Percentiles rank a stretch among this genome's conserved stretches.
Conservation (phyloP, 2,888 invertebrate species). For the Coronaproctus castanopsis region DNA sequence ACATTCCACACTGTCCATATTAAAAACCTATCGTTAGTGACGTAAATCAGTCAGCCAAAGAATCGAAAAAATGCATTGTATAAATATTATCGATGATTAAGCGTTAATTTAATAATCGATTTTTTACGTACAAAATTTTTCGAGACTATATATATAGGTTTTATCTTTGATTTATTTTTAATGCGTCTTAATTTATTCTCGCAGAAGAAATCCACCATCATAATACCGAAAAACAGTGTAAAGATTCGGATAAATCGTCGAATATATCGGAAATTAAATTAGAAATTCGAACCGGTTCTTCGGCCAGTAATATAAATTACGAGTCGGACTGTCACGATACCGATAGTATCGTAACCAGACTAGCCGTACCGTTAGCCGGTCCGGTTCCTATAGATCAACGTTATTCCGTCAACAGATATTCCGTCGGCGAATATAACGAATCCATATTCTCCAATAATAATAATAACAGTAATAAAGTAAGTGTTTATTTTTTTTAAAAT, state of each 20-base stretch:
- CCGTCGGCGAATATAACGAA: slow-evolving; percentile 53
- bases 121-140: no score
- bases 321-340: slow-evolving; percentile 32
- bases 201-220: not conserved
- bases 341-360: slow-evolving; percentile 33
- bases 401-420: slow-evolving; percentile 37
- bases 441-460: slow-evolving; percentile 52
- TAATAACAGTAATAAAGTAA: no score
- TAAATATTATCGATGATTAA: no score
- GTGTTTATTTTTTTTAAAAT: not conserved
- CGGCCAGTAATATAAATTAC: slow-evolving; percentile 41
- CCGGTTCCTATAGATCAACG: slow-evolving; percentile 38
- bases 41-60: no score
- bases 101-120: no score
- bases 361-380: slow-evolving; percentile 54
- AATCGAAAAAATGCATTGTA: no score
- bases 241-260: slow-evolving; percentile 62
- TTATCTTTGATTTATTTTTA: no score
- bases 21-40: no score
- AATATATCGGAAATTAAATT: slow-evolving; percentile 82
- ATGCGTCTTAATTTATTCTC: no score
- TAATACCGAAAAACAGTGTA: slow-evolving; percentile 21
- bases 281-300: slow-evolving; percentile 64
- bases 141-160: no score
- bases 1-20: no score